phyloP scores from a whole-genome alignment of 2,113 vertebrate species.

The Grallaria varia region DNA sequence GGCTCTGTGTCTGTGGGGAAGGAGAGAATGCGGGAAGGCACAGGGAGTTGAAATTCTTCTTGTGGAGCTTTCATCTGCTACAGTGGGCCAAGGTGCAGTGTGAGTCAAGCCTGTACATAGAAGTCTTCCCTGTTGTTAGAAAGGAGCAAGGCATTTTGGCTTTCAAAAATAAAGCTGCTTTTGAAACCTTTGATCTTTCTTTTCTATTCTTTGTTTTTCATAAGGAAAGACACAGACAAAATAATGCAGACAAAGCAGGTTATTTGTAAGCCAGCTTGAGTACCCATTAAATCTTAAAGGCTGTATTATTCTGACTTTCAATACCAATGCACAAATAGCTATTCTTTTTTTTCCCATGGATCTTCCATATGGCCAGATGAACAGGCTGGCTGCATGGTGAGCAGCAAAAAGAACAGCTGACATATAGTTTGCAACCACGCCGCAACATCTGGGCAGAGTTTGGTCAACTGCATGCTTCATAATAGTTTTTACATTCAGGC shows the following conservation, averaged over 20 bases:
- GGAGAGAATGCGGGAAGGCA: not conserved
- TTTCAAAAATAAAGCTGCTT: constrained; percentile 58
- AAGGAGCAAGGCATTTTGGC: constrained; percentile 66
- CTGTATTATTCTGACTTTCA: constrained; percentile 68
- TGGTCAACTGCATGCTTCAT: constrained; percentile 58
- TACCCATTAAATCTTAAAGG: constrained; percentile 77
- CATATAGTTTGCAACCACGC: constrained; percentile 61
- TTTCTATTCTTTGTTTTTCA: constrained; percentile 56
- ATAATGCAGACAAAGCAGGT: constrained; percentile 67
- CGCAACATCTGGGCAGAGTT: constrained; percentile 71
- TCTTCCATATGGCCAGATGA: constrained; percentile 73
- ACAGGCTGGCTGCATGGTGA: constrained; percentile 62
- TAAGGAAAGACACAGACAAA: constrained; percentile 53
- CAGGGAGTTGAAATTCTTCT: not conserved
- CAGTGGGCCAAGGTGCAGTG: not conserved
- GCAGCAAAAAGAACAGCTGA: constrained; percentile 72
- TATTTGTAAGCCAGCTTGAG: constrained; percentile 72
- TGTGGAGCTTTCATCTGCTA: not conserved
- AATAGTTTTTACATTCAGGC: constrained; percentile 40
- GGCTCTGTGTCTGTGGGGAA: not conserved
- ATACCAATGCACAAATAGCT: constrained; percentile 64
- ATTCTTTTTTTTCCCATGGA: constrained; percentile 65
- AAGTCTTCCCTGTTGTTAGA: constrained; percentile 39
- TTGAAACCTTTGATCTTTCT: constrained; percentile 75
- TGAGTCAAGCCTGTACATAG: not conserved